phyloP scores from a whole-genome alignment of 2,888 invertebrate species.

The Phytoseiulus persimilis region DNA sequence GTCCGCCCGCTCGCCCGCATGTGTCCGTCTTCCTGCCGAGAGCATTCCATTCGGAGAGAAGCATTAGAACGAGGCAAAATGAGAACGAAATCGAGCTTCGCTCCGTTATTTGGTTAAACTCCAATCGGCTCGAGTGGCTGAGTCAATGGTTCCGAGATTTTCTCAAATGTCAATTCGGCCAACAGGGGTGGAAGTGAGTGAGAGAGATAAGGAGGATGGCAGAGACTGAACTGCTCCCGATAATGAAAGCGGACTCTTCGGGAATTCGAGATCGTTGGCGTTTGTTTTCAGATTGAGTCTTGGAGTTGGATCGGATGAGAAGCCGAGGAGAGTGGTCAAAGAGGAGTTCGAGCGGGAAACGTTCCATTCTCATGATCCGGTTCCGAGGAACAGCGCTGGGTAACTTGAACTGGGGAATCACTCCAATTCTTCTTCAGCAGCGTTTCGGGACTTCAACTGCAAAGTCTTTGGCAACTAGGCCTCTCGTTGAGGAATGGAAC shows the following conservation, averaged over 20 bases:
- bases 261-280: neutral
- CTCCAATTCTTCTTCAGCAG: too few species aligned
- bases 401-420: too few species aligned
- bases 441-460: too few species aligned
- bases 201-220: neutral
- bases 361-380: too few species aligned
- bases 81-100: neutral
- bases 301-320: neutral
- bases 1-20: conserved; percentile 1
- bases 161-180: conserved; percentile 36
- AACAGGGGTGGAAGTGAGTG: neutral
- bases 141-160: conserved; percentile 7
- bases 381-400: too few species aligned
- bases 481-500: too few species aligned
- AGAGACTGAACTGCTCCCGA: neutral
- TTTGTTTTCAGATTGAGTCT: neutral
- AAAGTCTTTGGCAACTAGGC: too few species aligned
- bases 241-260: neutral
- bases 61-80: neutral
- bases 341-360: neutral
- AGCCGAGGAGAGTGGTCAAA: neutral
- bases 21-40: neutral
- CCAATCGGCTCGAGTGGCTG: conserved; percentile 34
- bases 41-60: neutral
- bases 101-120: conserved; percentile 31